Conservation (phyloP, 2,797 vertebrate genomes). For the Xyrichtys novacula region DNA sequence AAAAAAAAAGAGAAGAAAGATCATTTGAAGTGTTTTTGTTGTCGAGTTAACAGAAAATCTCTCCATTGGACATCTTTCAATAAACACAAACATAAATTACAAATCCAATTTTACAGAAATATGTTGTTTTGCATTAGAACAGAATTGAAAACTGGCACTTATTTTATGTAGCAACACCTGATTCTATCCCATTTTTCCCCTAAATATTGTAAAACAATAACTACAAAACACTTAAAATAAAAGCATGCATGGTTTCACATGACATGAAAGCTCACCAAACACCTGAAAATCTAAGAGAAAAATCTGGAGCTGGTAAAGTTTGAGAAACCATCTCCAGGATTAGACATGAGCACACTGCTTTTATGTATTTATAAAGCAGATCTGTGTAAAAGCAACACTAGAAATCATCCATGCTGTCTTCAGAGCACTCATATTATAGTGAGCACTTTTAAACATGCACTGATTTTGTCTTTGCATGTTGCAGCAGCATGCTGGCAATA, state of each 20-base stretch:
- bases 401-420: constrained; percentile 11
- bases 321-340: not conserved
- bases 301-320: not conserved
- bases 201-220: not conserved
- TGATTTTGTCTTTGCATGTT: constrained; percentile 65
- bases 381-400: constrained; percentile 5
- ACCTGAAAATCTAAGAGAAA: not conserved
- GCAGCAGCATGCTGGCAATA: constrained; percentile 62
- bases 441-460: constrained; percentile 29
- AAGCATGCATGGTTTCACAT: not conserved
- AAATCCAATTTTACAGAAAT: not conserved
- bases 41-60: not conserved
- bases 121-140: not conserved
- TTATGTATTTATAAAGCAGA: constrained; percentile 7
- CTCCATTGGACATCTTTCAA: not conserved
- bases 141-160: not conserved
- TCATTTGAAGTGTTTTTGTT: not conserved
- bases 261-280: constrained; percentile 3
- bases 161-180: not conserved
- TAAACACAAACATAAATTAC: too few species aligned
- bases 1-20: not conserved
- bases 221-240: not conserved
- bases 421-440: constrained; percentile 23
- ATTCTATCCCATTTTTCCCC: not conserved
- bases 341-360: not conserved